Percentiles rank a stretch among this genome's conserved stretches.
These are phyloP conservation scores for Brenthis hecate DNA, from an alignment of 2,888 invertebrate genomes.

Conservation along the genomic window DNA sequence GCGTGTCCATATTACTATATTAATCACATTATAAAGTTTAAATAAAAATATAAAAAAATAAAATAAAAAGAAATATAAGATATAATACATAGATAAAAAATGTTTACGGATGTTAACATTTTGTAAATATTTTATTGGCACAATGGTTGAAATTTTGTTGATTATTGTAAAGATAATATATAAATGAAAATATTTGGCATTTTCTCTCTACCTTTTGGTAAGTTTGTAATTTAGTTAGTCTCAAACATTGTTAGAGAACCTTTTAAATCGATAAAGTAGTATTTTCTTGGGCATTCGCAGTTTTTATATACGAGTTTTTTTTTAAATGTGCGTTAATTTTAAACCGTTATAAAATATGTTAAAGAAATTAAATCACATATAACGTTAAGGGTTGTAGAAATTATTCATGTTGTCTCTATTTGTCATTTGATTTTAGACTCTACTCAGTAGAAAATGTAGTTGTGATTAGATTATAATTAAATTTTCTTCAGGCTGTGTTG, in stretches of 20 bases:
- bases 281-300: too few relatives aligned
- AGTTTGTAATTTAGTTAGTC: too few relatives aligned
- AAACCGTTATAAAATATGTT: too few relatives aligned
- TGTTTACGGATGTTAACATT: conserved; percentile 34
- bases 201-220: background rate
- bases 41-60: conserved; percentile 1
- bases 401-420: too few relatives aligned
- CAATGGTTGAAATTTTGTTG: conserved; percentile 8
- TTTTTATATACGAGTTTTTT: too few relatives aligned
- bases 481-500: conserved; percentile 4
- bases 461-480: conserved; percentile 11
- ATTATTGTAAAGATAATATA: background rate
- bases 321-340: too few relatives aligned
- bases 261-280: too few relatives aligned
- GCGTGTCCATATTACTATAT: background rate
- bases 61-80: background rate
- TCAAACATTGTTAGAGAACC: too few relatives aligned
- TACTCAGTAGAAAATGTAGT: conserved; percentile 6
- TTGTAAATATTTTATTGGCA: conserved; percentile 31
- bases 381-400: too few relatives aligned
- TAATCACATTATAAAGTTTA: background rate
- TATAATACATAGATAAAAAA: background rate
- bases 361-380: too few relatives aligned
- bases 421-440: too few relatives aligned
- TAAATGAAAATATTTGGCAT: background rate